These are phyloP conservation scores for Stomorhina lunata DNA, from an alignment of 2,888 invertebrate genomes.

Conservation along the genomic window DNA sequence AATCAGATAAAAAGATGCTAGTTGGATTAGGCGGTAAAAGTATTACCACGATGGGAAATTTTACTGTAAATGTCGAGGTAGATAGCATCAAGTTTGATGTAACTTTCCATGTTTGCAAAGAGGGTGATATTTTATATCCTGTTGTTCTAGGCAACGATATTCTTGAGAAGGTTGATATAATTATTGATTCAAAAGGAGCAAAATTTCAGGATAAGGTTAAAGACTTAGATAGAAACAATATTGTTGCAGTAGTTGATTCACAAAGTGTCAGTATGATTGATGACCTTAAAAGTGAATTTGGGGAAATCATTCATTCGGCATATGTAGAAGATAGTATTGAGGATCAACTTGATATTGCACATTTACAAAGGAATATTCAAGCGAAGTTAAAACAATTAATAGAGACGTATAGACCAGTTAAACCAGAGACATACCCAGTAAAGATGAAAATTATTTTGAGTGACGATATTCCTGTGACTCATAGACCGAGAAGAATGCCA, in stretches of 20 bases:
- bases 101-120: slow-evolving; percentile 29
- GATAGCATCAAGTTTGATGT: slow-evolving; percentile 13
- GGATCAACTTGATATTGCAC: background rate
- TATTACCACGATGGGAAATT: slow-evolving; percentile 39
- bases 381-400: background rate
- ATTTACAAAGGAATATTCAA: background rate
- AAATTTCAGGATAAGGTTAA: background rate
- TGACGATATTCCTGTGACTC: background rate
- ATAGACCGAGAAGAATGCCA: slow-evolving; percentile 10
- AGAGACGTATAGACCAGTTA: background rate
- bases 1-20: background rate
- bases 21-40: slow-evolving; percentile 37
- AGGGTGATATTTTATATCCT: slow-evolving; percentile 29
- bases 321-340: background rate
- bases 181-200: background rate
- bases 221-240: background rate
- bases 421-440: background rate
- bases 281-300: background rate
- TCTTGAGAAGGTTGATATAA: slow-evolving; percentile 13
- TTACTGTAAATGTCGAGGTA: background rate
- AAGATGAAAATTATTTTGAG: slow-evolving; percentile 1
- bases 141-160: slow-evolving; percentile 36
- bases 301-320: background rate
- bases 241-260: background rate
- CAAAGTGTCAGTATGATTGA: background rate